These are phyloP conservation scores for Natrix natrix DNA, from an alignment of 2,797 vertebrate species.

Conservation along the genomic window DNA sequence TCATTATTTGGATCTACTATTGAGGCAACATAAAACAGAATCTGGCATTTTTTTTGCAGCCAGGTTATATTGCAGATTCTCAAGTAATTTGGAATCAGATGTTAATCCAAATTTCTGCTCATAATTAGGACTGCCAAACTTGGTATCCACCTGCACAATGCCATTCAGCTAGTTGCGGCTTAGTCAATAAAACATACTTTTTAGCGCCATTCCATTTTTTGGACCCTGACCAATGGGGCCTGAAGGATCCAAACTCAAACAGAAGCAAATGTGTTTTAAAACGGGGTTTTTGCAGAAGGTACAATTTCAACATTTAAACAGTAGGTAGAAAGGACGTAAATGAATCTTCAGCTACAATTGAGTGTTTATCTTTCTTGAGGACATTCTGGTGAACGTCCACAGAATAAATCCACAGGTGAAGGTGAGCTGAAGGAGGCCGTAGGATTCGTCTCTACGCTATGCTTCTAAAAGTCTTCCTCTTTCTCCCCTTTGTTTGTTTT, in stretches of 20 bases:
- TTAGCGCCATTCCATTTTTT: background rate
- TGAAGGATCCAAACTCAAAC: background rate
- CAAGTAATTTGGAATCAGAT: background rate
- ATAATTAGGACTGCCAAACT: background rate
- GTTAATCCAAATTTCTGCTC: background rate
- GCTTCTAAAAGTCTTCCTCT: background rate
- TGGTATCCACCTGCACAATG: background rate
- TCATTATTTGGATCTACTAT: background rate
- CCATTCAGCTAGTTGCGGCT: background rate
- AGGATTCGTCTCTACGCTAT: background rate
- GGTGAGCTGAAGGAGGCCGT: background rate
- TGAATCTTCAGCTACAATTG: background rate
- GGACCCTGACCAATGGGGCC: background rate
- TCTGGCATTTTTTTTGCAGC: background rate
- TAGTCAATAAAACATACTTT: background rate
- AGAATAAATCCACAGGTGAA: background rate
- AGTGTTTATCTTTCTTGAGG: background rate
- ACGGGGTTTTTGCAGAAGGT: background rate
- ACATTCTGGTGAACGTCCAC: accelerated
- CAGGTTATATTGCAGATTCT: background rate
- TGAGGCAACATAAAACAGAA: background rate
- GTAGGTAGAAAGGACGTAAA: background rate
- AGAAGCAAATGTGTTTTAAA: background rate
- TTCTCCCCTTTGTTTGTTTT: slow-evolving; percentile 11
- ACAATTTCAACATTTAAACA: background rate